Evolutionary conservation across 1,140 invertebrate species (phyloP), one percentile per base, ranked within the genome.

Genomic region (Sinella curviseta): DNA sequence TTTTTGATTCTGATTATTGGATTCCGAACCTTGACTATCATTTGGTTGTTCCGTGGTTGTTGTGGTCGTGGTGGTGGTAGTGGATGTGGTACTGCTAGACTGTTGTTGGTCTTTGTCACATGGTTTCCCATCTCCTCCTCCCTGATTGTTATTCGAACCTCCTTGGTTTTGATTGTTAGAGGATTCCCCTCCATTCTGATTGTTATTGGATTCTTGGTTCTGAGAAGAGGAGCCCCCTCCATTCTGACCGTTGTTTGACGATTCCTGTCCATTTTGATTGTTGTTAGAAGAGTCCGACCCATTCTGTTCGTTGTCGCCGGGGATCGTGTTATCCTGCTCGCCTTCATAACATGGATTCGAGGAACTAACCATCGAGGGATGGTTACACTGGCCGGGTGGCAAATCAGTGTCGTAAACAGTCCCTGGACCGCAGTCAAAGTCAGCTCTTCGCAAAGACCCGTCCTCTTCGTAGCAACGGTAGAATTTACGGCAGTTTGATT

Each of bases 401-500:
- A 89, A 87, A 54, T 89, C 86, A 78, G 90, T 88, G 87, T 94
- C 92, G 92, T 92, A 94, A 78, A 93, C 90, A 12, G 93, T 94
- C 78, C 91, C 90, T 60, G 88, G 87, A 26, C 90, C 91, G 85
- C 93, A 94, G 16, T 87, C 88, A 86, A 92, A 94, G 83, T 92
- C 90, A 83, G 91, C 91, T 85, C 88, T 70, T 26, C 8, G 78
- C 12, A 78, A 74, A 35, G 48, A 76, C 2, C 36, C 79, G 2
- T 76, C 74, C 24, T 60, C 57, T 1, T 78, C 57, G 20, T 78
- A 77, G 36, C 80, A 81, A 12, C 80, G 33, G 48, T 78, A 81
- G 77, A 81, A 81, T 36, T 78, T 78, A 17, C 17, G 33, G 33
- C 80, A 81, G 31, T 81, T 60, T 24, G 39, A 48, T 31, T 89